Evolutionary conservation across 2,113 vertebrate species (phyloP).

Genomic region (Xerus inauris): DNA sequence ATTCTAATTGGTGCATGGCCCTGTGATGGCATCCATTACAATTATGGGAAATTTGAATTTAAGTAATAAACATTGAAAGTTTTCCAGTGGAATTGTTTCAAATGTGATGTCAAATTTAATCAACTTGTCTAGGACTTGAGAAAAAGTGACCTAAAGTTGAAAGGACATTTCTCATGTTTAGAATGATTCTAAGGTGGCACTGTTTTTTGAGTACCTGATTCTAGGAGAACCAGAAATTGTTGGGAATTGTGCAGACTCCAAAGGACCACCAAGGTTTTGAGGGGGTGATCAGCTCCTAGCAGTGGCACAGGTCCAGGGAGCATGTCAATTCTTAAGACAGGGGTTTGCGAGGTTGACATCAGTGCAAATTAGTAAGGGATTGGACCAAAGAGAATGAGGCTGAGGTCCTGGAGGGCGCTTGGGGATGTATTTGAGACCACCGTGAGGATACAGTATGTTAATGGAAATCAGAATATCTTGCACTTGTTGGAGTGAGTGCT

Average conservation of each 20-base stretch:
- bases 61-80: background rate
- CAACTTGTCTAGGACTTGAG: background rate
- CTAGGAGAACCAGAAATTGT: background rate
- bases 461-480: background rate
- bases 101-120: background rate
- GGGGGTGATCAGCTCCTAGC: background rate
- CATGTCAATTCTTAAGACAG: background rate
- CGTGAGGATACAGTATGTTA: background rate
- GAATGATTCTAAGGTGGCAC: background rate
- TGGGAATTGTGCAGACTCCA: background rate
- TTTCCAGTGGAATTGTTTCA: background rate
- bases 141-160: background rate
- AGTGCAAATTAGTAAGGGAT: background rate
- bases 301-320: background rate
- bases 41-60: background rate
- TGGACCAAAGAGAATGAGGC: background rate
- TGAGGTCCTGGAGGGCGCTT: background rate
- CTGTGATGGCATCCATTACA: background rate
- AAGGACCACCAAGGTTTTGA: background rate
- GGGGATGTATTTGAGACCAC: background rate
- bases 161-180: background rate
- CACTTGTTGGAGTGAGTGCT: background rate
- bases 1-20: background rate
- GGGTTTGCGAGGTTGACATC: background rate
- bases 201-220: background rate